A percentile compares a stretch with the other conserved stretches of the same genome.
Evolutionary conservation across 2,888 invertebrate species (phyloP).

Genomic region (Dryobotodes eremita): DNA sequence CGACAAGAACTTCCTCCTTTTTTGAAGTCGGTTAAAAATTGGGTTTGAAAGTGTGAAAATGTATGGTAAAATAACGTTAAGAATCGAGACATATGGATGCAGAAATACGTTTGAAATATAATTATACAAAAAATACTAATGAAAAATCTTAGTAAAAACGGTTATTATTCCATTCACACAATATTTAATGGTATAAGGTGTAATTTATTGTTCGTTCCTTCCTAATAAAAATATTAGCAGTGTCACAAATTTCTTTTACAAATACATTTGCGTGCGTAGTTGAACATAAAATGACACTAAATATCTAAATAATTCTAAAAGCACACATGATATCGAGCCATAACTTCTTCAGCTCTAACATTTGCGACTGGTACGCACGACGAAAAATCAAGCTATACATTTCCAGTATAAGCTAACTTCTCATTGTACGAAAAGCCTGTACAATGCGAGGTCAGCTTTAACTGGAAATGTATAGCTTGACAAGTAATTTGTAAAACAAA

Average conservation of each 20-base stretch:
- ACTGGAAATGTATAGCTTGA: no score
- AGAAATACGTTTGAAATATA: background rate
- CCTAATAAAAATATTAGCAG: background rate
- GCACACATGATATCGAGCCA: slow-evolving; percentile 7
- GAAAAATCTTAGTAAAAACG: background rate
- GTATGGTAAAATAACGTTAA: background rate
- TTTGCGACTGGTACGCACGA: background rate
- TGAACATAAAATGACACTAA: slow-evolving; percentile 5
- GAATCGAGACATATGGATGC: background rate
- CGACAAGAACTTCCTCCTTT: background rate
- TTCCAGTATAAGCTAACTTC: no score
- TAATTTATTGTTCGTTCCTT: background rate
- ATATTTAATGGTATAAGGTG: background rate
- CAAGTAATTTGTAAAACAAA: background rate
- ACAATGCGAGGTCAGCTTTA: no score
- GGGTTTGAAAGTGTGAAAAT: background rate
- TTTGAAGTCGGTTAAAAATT: no score
- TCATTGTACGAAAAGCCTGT: no score
- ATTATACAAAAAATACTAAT: background rate
- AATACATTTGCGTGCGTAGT: background rate
- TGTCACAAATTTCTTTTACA: background rate
- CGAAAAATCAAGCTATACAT: no score
- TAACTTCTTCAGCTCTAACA: background rate
- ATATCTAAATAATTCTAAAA: background rate
- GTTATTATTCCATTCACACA: slow-evolving; percentile 1